Conservation (phyloP, 53 echinoderm and acorn worm species). For the Patiria pectinifera region DNA sequence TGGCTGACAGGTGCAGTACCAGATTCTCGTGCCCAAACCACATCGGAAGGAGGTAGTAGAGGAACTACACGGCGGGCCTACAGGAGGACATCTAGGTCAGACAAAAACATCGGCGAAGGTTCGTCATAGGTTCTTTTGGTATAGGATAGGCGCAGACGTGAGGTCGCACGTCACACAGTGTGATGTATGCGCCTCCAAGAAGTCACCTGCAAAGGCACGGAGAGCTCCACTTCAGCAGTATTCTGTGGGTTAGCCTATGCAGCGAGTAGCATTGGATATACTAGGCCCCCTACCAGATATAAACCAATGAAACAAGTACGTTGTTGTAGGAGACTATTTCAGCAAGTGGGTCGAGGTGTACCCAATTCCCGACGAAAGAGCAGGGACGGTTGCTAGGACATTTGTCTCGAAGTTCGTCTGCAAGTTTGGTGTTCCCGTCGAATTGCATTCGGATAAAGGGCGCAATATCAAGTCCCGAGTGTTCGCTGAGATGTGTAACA, state of each 20-base stretch:
- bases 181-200: conserved; percentile 39
- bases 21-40: too few species aligned
- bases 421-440: conserved; percentile 51
- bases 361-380: conserved; percentile 28
- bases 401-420: too few species aligned
- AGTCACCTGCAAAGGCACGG: conserved; percentile 35
- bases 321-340: conserved; percentile 57
- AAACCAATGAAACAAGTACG: conserved; percentile 37
- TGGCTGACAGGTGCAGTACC: too few species aligned
- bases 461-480: conserved; percentile 38
- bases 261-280: too few species aligned
- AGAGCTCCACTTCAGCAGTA: conserved; percentile 48
- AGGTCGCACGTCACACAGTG: conserved; percentile 22
- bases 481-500: conserved; percentile 47
- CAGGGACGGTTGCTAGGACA: conserved; percentile 34
- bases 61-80: too few species aligned
- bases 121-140: conserved; percentile 54
- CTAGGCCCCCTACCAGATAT: conserved; percentile 46
- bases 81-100: too few species aligned
- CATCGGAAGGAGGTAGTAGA: conserved; percentile 9
- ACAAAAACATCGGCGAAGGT: too few species aligned
- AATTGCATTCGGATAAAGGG: conserved; percentile 55
- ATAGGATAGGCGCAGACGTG: conserved; percentile 2
- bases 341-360: conserved; percentile 64
- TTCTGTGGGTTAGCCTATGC: conserved; percentile 29